Evolutionary conservation across 1,140 invertebrate species (phyloP).

Genomic region (Geopemphigus sp.): DNA sequence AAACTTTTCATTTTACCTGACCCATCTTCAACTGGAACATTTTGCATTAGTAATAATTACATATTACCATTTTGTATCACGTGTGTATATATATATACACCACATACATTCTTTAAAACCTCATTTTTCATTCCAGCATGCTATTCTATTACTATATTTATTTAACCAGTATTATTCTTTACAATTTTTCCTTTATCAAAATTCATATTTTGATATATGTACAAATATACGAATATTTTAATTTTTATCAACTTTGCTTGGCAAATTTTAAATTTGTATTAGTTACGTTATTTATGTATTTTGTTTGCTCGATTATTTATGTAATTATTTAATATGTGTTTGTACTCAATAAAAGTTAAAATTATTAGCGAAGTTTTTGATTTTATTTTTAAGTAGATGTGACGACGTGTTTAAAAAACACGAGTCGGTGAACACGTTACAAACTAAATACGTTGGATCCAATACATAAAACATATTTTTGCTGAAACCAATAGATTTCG

Average conservation of each 20-base stretch:
- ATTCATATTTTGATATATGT: background rate
- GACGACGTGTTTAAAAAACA: background rate
- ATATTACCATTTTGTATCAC: background rate
- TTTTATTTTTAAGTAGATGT: background rate
- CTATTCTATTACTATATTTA: slow-evolving; percentile 1
- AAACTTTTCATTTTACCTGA: too few relatives aligned
- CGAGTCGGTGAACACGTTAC: background rate
- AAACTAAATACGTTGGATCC: background rate
- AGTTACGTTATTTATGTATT: slow-evolving; percentile 22
- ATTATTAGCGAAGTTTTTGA: background rate
- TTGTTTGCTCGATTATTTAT: slow-evolving; percentile 27
- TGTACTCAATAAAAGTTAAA: slow-evolving; percentile 14
- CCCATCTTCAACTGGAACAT: background rate
- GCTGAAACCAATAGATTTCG: too few relatives aligned
- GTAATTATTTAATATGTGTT: slow-evolving; percentile 21
- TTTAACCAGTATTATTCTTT: slow-evolving; percentile 31
- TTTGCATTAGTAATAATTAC: background rate
- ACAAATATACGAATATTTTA: background rate
- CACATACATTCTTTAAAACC: too few relatives aligned
- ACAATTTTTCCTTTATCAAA: background rate
- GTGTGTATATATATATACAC: background rate
- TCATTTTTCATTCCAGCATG: slow-evolving; percentile 12
- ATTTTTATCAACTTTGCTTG: slow-evolving; percentile 18
- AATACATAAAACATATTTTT: background rate
- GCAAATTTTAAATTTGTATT: background rate